Evolutionary conservation across 2,888 invertebrate species (phyloP).

Genomic region (Thecophora atra): DNA sequence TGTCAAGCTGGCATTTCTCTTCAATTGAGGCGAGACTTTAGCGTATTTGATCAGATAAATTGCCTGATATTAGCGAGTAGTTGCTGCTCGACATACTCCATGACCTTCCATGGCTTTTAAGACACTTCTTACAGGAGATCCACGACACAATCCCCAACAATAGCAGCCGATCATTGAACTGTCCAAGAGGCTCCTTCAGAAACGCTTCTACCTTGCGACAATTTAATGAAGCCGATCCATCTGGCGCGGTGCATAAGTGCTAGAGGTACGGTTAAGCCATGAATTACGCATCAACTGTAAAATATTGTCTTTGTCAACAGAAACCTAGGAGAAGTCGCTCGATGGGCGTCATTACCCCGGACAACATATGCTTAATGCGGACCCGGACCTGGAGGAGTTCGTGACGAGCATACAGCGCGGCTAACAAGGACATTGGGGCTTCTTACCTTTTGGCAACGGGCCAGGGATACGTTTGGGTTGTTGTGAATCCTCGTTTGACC

Average conservation of each 20-base stretch:
- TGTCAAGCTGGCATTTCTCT: slow-evolving; percentile 51
- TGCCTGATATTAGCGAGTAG: too few species aligned
- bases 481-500: slow-evolving; percentile 19
- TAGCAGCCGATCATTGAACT: too few species aligned
- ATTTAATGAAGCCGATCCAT: slow-evolving; percentile 49
- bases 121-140: slow-evolving; percentile 43
- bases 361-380: slow-evolving; percentile 47
- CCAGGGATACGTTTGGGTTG: slow-evolving; percentile 55
- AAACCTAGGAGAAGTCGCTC: slow-evolving; percentile 47
- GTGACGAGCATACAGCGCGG: slow-evolving; percentile 44
- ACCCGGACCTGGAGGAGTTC: slow-evolving; percentile 49
- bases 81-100: too few species aligned
- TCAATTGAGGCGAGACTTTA: slow-evolving; percentile 55
- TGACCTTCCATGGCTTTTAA: background rate
- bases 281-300: background rate
- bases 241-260: slow-evolving; percentile 53
- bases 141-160: slow-evolving; percentile 47
- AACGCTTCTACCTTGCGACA: slow-evolving; percentile 45
- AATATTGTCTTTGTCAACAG: slow-evolving; percentile 40
- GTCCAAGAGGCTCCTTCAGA: too few species aligned
- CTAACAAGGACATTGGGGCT: slow-evolving; percentile 49
- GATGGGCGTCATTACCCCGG: slow-evolving; percentile 44
- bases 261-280: slow-evolving; percentile 28
- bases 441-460: slow-evolving; percentile 55
- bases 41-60: slow-evolving; percentile 49